Evolutionary conservation across 2,113 vertebrate genomes (phyloP), one percentile per base, ranked within the genome.

Genomic region (Coturnix japonica): DNA sequence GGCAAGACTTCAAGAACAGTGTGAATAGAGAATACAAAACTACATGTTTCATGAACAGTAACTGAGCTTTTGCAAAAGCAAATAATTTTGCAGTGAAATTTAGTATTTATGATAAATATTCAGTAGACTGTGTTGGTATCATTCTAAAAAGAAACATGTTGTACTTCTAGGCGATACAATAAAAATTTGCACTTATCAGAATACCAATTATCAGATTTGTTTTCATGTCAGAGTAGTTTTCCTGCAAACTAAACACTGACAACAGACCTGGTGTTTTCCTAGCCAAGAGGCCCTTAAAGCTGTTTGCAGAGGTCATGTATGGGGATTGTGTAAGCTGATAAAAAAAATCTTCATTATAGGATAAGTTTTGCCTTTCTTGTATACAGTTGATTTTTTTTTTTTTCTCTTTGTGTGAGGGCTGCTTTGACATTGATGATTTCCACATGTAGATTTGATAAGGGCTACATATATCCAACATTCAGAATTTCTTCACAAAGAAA

Each of bases 401-500:
- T 54, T 31, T 54, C 17, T 54, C 28, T 9, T 31, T 19, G 30
- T 14, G 18, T 2, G 10, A 31, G 17, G 53, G 30, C 53, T 31
- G 53, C 30, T 56, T 30, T 56, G 53, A 31, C 31, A 56, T 19
- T 31, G 13, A 15, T 28, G 30, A 30, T 19, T 56, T 28, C 30
- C 17, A 19, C 53, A 56, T 31, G 59, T 85, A 44, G 64, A 84
- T 80, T 86, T 91, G 23, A 9, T 87, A 91, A 89, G 70, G 73
- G 39, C 64, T 86, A 31, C 46, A 8, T 23, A 30, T 73, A 51
- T 82, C 54, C 83, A 54, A 60, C 59, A 67, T 91, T 87, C 65
- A 77, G 70, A 20, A 46, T 92, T 94, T 95, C 53, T 91, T 91
- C n/a, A 8, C 53, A 47, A 91, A 81, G 30, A 57, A 90, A 92